Percentiles rank a stretch among this genome's conserved stretches.
phyloP scores from a whole-genome alignment of 2,888 invertebrate species.

The Elaeidobius kamerunicus region DNA sequence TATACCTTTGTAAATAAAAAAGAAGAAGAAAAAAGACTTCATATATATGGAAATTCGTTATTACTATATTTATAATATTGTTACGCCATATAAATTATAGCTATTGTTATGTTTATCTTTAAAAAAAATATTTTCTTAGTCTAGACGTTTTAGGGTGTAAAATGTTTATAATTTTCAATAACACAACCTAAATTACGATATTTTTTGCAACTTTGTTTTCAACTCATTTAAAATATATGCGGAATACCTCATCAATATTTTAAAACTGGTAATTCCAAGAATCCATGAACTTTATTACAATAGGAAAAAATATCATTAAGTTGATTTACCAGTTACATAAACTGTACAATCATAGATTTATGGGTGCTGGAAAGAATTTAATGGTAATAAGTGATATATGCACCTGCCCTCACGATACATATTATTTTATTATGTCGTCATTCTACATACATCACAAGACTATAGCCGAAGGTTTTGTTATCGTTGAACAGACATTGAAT shows the following conservation, averaged over 20 bases:
- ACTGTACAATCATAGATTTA: conserved; percentile 39
- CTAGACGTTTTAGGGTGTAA: not conserved
- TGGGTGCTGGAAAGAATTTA: conserved; percentile 41
- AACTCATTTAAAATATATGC: no score
- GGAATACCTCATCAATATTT: no score
- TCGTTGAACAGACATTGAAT: conserved; percentile 14
- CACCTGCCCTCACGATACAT: conserved; percentile 35
- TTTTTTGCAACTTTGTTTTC: no score
- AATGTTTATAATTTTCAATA: no score
- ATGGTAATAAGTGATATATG: conserved; percentile 45
- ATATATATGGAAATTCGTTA: no score
- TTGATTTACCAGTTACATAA: conserved; percentile 45
- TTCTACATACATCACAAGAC: conserved; percentile 26
- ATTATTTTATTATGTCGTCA: conserved; percentile 34
- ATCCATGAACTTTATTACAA: conserved; percentile 43
- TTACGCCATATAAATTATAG: no score
- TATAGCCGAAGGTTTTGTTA: conserved; percentile 15
- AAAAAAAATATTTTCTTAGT: not conserved
- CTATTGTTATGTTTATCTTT: not conserved
- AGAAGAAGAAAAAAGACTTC: no score
- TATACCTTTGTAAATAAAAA: no score
- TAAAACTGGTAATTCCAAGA: conserved; percentile 19
- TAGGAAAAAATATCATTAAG: conserved; percentile 42
- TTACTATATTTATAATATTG: no score
- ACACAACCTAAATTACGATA: no score